Base-by-base conservation (phyloP, 2,113 vertebrate species). In the Labrus mixtus region DNA sequence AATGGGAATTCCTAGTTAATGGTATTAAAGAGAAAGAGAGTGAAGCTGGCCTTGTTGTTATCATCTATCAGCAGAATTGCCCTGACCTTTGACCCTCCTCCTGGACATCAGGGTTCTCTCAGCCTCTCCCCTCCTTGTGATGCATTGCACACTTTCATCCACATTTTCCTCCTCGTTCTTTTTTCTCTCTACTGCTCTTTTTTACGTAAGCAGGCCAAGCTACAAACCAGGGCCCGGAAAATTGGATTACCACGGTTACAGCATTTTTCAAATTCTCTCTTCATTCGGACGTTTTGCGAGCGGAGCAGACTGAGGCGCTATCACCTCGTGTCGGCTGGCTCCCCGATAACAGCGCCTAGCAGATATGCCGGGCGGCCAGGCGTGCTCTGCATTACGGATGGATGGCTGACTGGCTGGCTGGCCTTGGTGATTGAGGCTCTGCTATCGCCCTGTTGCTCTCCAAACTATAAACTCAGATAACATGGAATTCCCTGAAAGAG, bases 211-310 rank as follows among this genome's bases (percentile, higher is more conserved):
- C 50, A 62, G 60, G 63, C 74, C 69, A 71, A 81, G 58, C 62
- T 65, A 66, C 81, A 84, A 83, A 81, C 60, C 53, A 16, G 61
- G 54, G 66, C 62, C 76, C 29, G 55, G 57, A 88, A 87, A 89
- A 91, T 87, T 90, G 85, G 87, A 90, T 92, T 87, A 89, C 62
- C 83, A 89, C 77, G 69, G 82, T 84, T 73, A 68, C 60, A 55
- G 84, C 83, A 70, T 91, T 86, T 88, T 85, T 82, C 60, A 79
- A 63, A 89, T 87, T 87, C 87, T 50, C 75, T 45, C 62, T 77
- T 88, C 64, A 46, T 63, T 41, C n/a, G 60, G 76, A 25, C 0
- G 10, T 77, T 77, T 83, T 67, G 61, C 70, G 43, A 81, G 76
- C 59, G 71, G 73, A 76, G 59, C 75, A 20, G 70, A 66, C 46